Conservation (phyloP, 2,113 vertebrate genomes). For the Centropristis striata region DNA sequence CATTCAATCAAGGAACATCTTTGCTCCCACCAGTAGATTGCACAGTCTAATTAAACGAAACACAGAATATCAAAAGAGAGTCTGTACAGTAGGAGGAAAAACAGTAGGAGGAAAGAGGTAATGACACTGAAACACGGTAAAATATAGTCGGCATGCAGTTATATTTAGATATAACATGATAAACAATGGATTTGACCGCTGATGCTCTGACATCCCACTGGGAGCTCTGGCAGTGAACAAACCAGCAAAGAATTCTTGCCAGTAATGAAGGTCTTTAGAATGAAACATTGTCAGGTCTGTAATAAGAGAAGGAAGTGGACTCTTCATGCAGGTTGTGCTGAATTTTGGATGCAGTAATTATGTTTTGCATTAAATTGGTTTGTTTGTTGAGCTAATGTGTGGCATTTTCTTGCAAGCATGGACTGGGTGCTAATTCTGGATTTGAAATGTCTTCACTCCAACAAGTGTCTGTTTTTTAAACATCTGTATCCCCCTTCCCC, state of each 20-base stretch:
- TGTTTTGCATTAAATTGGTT: conserved; percentile 25
- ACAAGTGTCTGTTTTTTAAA: conserved; percentile 7
- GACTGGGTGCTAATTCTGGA: conserved; percentile 20
- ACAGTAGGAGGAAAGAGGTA: conserved; percentile 3
- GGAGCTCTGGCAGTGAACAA: conserved; percentile 37
- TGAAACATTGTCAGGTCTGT: conserved; percentile 9
- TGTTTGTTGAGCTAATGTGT: conserved; percentile 38
- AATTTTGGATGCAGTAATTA: conserved; percentile 7
- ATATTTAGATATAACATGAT: conserved; percentile 30
- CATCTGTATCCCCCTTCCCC: not conserved
- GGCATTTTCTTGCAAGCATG: conserved; percentile 28
- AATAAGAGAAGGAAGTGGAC: not conserved
- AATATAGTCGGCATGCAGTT: conserved; percentile 7
- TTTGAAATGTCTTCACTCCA: conserved; percentile 12
- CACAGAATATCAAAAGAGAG: not conserved
- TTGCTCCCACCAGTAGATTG: not conserved
- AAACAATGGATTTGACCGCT: not conserved
- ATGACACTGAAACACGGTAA: conserved; percentile 12
- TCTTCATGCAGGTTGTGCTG: not conserved
- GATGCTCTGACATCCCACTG: conserved; percentile 32
- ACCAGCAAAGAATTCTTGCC: conserved; percentile 13
- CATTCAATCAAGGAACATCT: conserved; percentile 25
- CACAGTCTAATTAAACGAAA: conserved; percentile 33
- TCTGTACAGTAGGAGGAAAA: conserved; percentile 7
- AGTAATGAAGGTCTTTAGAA: conserved; percentile 26